Base-by-base conservation (phyloP, 2,888 invertebrate species). In the Nymphalis c-album region DNA sequence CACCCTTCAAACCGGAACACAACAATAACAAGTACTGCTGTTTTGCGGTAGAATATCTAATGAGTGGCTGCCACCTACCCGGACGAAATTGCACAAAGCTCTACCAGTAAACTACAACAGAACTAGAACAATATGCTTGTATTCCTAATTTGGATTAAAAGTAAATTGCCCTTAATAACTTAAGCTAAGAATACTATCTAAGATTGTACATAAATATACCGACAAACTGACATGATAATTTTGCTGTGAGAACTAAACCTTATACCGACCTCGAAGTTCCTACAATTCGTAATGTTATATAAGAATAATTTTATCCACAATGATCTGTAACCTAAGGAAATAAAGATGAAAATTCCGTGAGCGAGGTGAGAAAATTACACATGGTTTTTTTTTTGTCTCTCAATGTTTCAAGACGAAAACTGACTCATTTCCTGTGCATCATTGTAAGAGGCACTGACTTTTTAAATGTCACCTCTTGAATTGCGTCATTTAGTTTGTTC, bases 401-500 rank as follows among this genome's bases (percentile, higher is more conserved):
- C 20, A 20, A 53, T 46, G 53, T n/a, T 40, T 26, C 74, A 71
- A 73, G 74, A 73, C 73, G 71, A 57, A 78, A 77, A 77, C 73
- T 84, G 85, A 85, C 73, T 85, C 85, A 85, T 76, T 82, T 85
- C 85, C 85, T 80, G 80, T 75, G 76, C 73, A 72, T 75, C 76
- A 71, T 72, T 78, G 75, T 76, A 55, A 76, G 76, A 78, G 78
- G 77, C 78, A 78, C 53, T 59, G 64, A 50, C 79, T 81, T 81
- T 80, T 78, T 74, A 76, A 76, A 76, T 82, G 84, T 84, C 84
- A 84, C 84, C 77, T 81, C 64, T 61, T 75, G 71, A 48, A 59
- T 73, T 73, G 64, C 66, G 66, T 66, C 71, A 70, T 48, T 64
- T 46, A 40, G 47, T 51, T 60, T 57, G 46, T 22, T 66, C 53